Conservation (phyloP, 2,113 vertebrate genomes). For the Vidua chalybeata region DNA sequence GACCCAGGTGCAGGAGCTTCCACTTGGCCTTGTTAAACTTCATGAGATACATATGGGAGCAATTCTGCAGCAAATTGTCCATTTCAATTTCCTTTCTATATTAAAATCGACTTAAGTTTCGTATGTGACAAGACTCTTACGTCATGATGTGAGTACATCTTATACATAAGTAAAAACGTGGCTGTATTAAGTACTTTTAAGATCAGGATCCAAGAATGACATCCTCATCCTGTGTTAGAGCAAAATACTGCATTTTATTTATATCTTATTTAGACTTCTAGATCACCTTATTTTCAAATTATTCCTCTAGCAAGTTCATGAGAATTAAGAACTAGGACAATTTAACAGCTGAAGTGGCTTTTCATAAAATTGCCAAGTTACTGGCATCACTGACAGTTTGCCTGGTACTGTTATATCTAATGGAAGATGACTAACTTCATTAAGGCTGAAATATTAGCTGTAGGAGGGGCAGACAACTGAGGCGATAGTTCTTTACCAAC, state of each 20-base stretch:
- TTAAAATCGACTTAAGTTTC: background rate
- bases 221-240: background rate
- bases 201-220: background rate
- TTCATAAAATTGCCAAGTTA: constrained; percentile 26
- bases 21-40: background rate
- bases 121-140: background rate
- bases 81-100: background rate
- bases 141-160: background rate
- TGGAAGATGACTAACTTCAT: constrained; percentile 25
- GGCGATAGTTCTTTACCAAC: background rate
- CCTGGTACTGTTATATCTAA: background rate
- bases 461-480: background rate
- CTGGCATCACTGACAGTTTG: constrained; percentile 20
- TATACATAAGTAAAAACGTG: background rate
- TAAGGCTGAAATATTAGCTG: background rate
- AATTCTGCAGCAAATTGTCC: background rate
- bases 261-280: background rate
- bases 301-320: background rate
- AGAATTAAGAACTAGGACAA: background rate
- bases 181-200: background rate
- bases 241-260: background rate
- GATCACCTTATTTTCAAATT: background rate
- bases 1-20: background rate
- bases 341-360: constrained; percentile 21
- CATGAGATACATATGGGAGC: background rate